A percentile compares a stretch with the other conserved stretches of the same genome.
Conservation (phyloP, 2,113 vertebrate genomes). For the Aythya baeri region DNA sequence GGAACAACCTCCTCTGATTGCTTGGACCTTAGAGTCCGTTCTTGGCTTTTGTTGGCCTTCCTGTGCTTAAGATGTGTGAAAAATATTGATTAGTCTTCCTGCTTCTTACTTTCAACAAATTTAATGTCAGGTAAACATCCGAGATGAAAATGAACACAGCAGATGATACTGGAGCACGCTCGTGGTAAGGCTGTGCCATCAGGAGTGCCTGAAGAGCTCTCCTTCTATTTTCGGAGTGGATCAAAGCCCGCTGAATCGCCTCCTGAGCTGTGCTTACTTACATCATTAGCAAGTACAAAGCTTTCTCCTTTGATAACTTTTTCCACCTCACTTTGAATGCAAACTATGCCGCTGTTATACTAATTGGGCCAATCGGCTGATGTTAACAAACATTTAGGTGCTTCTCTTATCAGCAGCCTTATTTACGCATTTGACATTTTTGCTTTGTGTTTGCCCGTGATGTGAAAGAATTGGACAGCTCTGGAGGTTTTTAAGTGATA, state of each 20-base stretch:
- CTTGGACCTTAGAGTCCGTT: background rate
- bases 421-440: conserved; percentile 57
- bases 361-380: conserved; percentile 22
- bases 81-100: background rate
- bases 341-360: background rate
- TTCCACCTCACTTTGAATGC: conserved; percentile 1
- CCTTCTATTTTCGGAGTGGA: background rate
- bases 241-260: background rate
- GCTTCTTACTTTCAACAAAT: background rate
- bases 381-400: background rate
- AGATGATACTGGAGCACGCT: background rate
- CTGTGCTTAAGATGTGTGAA: background rate
- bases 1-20: background rate
- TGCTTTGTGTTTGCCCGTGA: background rate
- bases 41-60: background rate
- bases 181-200: background rate
- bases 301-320: background rate
- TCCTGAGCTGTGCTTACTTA: conserved; percentile 57
- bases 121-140: background rate
- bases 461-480: background rate
- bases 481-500: background rate
- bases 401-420: conserved; percentile 23
- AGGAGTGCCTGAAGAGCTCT: conserved; percentile 35
- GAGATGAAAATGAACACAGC: background rate
- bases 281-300: conserved; percentile 72